Conservation (phyloP, 2,888 invertebrate species). For the Amphimallon solstitiale region DNA sequence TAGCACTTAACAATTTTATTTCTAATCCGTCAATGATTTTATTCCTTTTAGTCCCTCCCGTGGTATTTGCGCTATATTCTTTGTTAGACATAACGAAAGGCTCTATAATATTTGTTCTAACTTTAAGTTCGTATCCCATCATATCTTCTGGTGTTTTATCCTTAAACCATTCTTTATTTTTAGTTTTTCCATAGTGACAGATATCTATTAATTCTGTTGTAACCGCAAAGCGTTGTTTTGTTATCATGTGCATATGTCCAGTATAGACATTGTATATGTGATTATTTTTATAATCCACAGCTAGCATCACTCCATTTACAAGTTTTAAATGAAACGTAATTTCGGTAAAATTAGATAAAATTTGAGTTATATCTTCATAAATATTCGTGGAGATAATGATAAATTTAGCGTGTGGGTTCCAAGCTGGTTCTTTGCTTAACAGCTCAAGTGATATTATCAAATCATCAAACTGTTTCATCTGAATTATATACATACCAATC, state of each 20-base stretch:
- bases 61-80: slow-evolving; percentile 20
- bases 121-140: slow-evolving; percentile 53
- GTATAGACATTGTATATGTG: slow-evolving; percentile 49
- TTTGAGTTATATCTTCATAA: slow-evolving; percentile 41
- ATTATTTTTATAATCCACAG: slow-evolving; percentile 43
- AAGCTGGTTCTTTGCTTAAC: slow-evolving; percentile 40
- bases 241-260: slow-evolving; percentile 52
- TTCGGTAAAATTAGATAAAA: slow-evolving; percentile 46
- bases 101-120: slow-evolving; percentile 54
- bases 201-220: slow-evolving; percentile 42
- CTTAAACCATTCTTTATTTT: slow-evolving; percentile 46
- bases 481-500: slow-evolving; percentile 45
- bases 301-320: slow-evolving; percentile 50
- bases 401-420: slow-evolving; percentile 49
- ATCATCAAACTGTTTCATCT: slow-evolving; percentile 41
- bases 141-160: slow-evolving; percentile 54
- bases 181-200: slow-evolving; percentile 46
- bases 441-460: slow-evolving; percentile 38
- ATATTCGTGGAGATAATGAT: slow-evolving; percentile 47
- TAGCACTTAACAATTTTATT: slow-evolving; percentile 48
- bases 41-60: no score
- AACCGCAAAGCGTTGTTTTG: slow-evolving; percentile 46
- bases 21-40: slow-evolving; percentile 51
- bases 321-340: slow-evolving; percentile 46
- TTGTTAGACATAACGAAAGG: slow-evolving; percentile 54